Evolutionary conservation across 2,797 vertebrate genomes (phyloP), one percentile per base, ranked within the genome.

Genomic region (Centropyge bicolor): DNA sequence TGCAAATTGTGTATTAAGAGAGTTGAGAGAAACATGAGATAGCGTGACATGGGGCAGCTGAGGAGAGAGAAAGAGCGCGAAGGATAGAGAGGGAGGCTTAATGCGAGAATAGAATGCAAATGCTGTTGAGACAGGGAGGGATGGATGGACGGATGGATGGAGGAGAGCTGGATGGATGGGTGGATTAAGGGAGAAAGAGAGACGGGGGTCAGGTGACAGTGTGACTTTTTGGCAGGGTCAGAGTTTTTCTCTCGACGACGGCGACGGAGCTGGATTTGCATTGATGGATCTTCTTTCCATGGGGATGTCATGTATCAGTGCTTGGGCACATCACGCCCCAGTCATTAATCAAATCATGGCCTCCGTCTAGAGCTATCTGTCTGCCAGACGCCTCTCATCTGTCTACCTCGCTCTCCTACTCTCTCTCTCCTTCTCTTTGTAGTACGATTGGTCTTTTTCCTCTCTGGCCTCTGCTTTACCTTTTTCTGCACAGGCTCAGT

Each of bases 211-310:
- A 93, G 91, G 92, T 94, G 94, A 93, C 93, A 68, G 83, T 83
- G 83, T 85, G 90, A 94, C 88, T 93, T 92, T 88, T 91, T 86
- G 84, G 83, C 83, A 71, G 88, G 86, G 83, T 89, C 71, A 81
- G 83, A 84, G 89, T 83, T 89, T 87, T 85, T 78, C 86, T 88
- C 76, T 72, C 74, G 82, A 86, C 71, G 91, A 89, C 57, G 78
- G 87, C 84, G 87, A 89, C 78, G 48, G 84, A 76, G 85, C 87
- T 70, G 80, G 81, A 95, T 95, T 95, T 95, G 95, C 95, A 95
- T 95, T 92, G 93, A 94, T 94, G 90, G 93, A 94, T 95, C 93
- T 93, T 94, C 93, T 95, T 95, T 95, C 94, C 93, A 93, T 94
- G 89, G 81, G 78, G 88, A 91, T 90, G 94, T 92, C 92, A 92